Evolutionary conservation across 2,797 vertebrate species (phyloP).

Genomic region (Anniella stebbinsi): DNA sequence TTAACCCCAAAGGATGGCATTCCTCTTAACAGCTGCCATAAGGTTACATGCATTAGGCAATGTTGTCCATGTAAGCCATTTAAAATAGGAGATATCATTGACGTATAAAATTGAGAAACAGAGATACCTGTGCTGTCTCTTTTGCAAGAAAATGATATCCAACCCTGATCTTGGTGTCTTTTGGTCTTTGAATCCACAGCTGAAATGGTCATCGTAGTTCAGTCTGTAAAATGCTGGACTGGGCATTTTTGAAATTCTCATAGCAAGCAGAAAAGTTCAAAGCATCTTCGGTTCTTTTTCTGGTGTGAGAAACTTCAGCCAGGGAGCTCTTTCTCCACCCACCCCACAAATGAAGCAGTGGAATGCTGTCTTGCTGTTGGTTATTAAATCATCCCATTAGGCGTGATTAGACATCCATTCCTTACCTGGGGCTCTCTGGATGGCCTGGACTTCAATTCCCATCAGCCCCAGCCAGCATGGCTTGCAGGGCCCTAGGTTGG

Average conservation of each 20-base stretch:
- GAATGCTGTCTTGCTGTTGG: neutral
- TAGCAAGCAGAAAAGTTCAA: slow-evolving; percentile 24
- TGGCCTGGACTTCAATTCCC: too few relatives aligned
- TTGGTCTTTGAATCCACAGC: neutral
- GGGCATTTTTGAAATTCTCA: slow-evolving; percentile 27
- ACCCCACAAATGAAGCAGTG: neutral
- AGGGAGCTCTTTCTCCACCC: neutral
- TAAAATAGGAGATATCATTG: neutral
- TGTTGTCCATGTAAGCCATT: neutral
- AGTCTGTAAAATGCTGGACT: neutral
- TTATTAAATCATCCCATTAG: neutral
- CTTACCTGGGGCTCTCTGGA: too few relatives aligned
- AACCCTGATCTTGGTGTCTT: neutral
- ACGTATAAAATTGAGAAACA: neutral
- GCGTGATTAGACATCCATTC: neutral
- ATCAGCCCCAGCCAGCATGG: too few relatives aligned
- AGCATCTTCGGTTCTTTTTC: slow-evolving; percentile 8
- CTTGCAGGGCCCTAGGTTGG: too few relatives aligned
- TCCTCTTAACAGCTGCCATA: neutral
- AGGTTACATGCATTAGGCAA: neutral
- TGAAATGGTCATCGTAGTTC: neutral
- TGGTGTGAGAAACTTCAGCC: neutral
- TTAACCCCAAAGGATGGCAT: neutral
- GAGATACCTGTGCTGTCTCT: slow-evolving; percentile 39
- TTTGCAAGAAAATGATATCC: slow-evolving; percentile 2